Percentiles rank a stretch among this genome's conserved stretches.
These are phyloP conservation scores for Drosophila melanocephala DNA, from an alignment of 2,888 invertebrate genomes.

Conservation along the genomic window DNA sequence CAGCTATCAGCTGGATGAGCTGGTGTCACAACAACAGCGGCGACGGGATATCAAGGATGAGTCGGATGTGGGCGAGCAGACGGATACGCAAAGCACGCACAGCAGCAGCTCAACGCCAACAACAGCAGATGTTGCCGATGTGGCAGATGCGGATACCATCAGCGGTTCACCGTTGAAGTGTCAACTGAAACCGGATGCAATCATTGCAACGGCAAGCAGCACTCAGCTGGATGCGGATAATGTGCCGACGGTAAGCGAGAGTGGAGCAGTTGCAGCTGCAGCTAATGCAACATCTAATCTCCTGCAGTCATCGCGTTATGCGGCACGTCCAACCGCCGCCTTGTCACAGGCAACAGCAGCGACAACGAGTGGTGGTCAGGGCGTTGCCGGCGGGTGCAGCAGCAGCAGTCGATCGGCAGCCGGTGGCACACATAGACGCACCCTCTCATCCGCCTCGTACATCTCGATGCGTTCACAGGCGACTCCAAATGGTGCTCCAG, in stretches of 20 bases:
- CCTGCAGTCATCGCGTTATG: constrained; percentile 68
- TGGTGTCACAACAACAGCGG: constrained; percentile 28
- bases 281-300: constrained; percentile 28
- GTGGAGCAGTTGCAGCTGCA: constrained; percentile 1
- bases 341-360: constrained; percentile 58
- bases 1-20: constrained; percentile 81
- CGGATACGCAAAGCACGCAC: constrained; percentile 71
- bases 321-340: constrained; percentile 68
- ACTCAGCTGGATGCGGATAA: constrained; percentile 72
- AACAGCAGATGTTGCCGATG: constrained; percentile 83
- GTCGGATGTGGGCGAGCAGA: constrained; percentile 69
- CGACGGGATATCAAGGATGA: constrained; percentile 40
- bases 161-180: constrained; percentile 65
- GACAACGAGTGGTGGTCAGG: constrained; percentile 10
- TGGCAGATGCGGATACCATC: constrained; percentile 59
- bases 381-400: constrained; percentile 18
- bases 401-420: constrained; percentile 23
- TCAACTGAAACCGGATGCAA: constrained; percentile 61
- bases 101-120: constrained; percentile 83
- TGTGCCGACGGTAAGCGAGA: constrained; percentile 72
- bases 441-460: constrained; percentile 77
- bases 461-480: constrained; percentile 75
- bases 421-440: constrained; percentile 70
- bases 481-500: constrained; percentile 7
- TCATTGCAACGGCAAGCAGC: constrained; percentile 81